A percentile compares a stretch with the other conserved stretches of the same genome.
Evolutionary conservation across 2,888 invertebrate genomes (phyloP).

Genomic region (Epirrita christyi): DNA sequence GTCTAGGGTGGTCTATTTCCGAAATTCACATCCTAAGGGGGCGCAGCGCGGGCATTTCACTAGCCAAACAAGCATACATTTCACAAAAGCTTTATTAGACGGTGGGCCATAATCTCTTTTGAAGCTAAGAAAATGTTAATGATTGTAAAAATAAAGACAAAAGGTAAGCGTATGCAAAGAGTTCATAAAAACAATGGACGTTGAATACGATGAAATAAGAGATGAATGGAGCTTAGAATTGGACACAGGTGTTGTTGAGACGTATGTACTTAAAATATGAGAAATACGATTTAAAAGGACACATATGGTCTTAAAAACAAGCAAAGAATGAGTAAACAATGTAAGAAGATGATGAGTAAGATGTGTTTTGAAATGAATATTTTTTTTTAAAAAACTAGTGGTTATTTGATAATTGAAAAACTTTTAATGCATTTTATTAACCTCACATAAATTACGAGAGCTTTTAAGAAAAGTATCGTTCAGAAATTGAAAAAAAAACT

Average conservation of each 20-base stretch:
- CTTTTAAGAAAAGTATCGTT: constrained; percentile 17
- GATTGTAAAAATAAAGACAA: constrained; percentile 22
- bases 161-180: constrained; percentile 14
- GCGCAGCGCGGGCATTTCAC: no score
- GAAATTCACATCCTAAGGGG: no score
- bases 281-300: background rate
- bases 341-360: no score
- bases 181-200: constrained; percentile 13
- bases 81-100: no score
- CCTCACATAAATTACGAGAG: constrained; percentile 9
- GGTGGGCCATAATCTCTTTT: no score
- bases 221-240: constrained; percentile 10
- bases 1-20: no score
- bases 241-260: constrained; percentile 10
- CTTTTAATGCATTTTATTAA: background rate
- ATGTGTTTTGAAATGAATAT: no score
- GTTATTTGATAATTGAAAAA: background rate
- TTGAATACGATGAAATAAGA: constrained; percentile 7
- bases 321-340: no score
- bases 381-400: no score
- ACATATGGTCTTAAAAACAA: background rate
- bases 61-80: no score
- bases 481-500: constrained; percentile 1
- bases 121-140: no score
- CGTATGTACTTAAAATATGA: background rate